A percentile compares a stretch with the other conserved stretches of the same genome.
phyloP scores from a whole-genome alignment of 2,888 invertebrate genomes.

The Abrostola tripartita region DNA sequence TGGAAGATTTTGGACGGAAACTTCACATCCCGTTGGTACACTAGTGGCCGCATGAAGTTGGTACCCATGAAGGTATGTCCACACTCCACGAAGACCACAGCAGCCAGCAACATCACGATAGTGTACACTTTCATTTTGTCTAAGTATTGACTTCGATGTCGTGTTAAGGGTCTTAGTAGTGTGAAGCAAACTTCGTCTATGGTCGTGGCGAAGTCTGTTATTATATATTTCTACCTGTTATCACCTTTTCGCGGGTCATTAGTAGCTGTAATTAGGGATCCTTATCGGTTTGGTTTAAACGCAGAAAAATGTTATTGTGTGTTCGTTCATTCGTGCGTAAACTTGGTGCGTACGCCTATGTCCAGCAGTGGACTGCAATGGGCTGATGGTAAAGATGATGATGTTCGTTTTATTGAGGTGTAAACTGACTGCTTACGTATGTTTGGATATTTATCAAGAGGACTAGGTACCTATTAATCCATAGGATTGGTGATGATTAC shows the following conservation, averaged over 20 bases:
- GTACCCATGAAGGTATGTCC: conserved; percentile 73
- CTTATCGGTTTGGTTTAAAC: background rate
- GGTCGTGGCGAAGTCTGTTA: background rate
- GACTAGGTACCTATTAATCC: too few relatives aligned
- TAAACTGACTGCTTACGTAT: too few relatives aligned
- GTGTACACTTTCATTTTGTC: conserved; percentile 60
- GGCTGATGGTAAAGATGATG: background rate
- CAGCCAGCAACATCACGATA: conserved; percentile 53
- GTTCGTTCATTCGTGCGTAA: too few relatives aligned
- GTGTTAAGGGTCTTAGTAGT: background rate
- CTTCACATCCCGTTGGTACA: conserved; percentile 59
- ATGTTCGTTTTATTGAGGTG: background rate
- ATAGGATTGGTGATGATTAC: too few relatives aligned
- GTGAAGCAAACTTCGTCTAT: conserved; percentile 1
- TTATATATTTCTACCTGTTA: conserved; percentile 17
- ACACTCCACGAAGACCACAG: conserved; percentile 66
- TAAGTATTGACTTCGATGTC: background rate
- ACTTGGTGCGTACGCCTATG: too few relatives aligned
- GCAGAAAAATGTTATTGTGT: too few relatives aligned
- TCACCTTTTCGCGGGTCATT: conserved; percentile 20
- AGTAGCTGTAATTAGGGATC: conserved; percentile 20
- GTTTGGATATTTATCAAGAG: too few relatives aligned
- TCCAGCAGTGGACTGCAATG: too few relatives aligned
- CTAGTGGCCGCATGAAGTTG: conserved; percentile 61
- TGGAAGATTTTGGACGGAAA: conserved; percentile 59